Evolutionary conservation across 2,113 vertebrate species (phyloP).

Genomic region (Gobiocypris rarus): DNA sequence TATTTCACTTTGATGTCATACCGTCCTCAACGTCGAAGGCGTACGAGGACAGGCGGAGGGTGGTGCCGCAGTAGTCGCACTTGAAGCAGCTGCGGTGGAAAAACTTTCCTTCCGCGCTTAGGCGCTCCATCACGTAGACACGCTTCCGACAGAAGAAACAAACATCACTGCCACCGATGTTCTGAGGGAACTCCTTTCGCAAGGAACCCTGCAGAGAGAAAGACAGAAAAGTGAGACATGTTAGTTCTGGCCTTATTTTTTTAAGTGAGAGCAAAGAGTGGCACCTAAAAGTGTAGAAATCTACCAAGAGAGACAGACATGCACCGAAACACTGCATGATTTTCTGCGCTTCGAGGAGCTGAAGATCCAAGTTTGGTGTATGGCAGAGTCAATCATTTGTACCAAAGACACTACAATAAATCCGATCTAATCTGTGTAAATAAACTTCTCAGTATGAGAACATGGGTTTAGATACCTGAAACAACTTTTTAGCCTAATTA

Average conservation of each 20-base stretch:
- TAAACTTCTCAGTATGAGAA: background rate
- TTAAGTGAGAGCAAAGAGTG: background rate
- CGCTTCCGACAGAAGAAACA: conserved; percentile 95
- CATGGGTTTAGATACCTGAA: background rate
- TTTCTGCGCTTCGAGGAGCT: background rate
- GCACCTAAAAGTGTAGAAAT: background rate
- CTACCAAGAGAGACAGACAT: background rate
- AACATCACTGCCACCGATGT: conserved; percentile 94
- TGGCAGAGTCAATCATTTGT: background rate
- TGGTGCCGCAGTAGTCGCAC: conserved; percentile 92
- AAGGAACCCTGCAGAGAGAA: conserved; percentile 83
- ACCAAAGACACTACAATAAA: background rate
- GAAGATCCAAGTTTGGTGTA: background rate
- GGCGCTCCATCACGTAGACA: conserved; percentile 96
- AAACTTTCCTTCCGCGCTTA: conserved; percentile 97
- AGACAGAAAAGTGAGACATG: background rate
- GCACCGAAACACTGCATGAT: background rate
- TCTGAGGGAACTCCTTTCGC: conserved; percentile 94
- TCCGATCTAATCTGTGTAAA: background rate
- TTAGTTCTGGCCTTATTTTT: background rate
- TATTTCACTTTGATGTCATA: conserved; percentile 3
- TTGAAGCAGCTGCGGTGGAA: conserved; percentile 99
- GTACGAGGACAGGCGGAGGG: conserved; percentile 90
- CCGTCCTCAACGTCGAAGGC: conserved; percentile 90
- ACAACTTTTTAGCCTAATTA: background rate